Base-by-base conservation (phyloP, 2,888 invertebrate genomes). In the Parnassius orleans region DNA sequence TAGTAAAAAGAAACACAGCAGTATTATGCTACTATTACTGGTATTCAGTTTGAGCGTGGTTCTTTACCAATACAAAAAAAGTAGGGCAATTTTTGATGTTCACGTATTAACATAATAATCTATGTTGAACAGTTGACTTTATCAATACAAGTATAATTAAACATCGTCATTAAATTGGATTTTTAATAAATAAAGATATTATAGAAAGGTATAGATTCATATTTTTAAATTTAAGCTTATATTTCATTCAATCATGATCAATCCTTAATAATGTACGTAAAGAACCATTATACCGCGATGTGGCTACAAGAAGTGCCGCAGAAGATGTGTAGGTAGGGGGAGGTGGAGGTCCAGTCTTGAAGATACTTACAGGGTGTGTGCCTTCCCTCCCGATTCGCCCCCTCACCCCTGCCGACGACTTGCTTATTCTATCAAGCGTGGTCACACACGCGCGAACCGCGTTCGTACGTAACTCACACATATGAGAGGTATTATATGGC, bases 391-490 rank as follows among this genome's bases (percentile, higher is more conserved):
- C 53, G 19, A 53, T 64, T 72, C 69, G 74, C 73, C 77, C 73
- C 74, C 72, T 69, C 76, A 79, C 79, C 77, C 80, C 85, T 83
- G 85, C 86, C 86, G 87, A 83, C 90, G 88, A 87, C 90, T 90
- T 90, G 92, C 89, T 90, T 92, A 92, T 92, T 92, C 92, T 90
- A 92, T 92, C 90, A 91, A 89, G 87, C 90, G 86, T 84, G 83
- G 82, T 79, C 83, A 77, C 85, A 86, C 89, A 90, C 84, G 79
- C 78, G 73, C 75, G 67, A 72, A 69, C 74, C 66, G 72, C 77
- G 79, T 77, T 77, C 74, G 72, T 69, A 83, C 78, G 70, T 68
- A 68, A 71, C 81, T 72, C 84, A 84, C 89, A 87, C 87, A 82
- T 69, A 64, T 72, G 68, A 66, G 65, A 67, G 76, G 87, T 81